Base-by-base conservation (phyloP, 2,113 vertebrate species). In the Cheirogaleus medius region DNA sequence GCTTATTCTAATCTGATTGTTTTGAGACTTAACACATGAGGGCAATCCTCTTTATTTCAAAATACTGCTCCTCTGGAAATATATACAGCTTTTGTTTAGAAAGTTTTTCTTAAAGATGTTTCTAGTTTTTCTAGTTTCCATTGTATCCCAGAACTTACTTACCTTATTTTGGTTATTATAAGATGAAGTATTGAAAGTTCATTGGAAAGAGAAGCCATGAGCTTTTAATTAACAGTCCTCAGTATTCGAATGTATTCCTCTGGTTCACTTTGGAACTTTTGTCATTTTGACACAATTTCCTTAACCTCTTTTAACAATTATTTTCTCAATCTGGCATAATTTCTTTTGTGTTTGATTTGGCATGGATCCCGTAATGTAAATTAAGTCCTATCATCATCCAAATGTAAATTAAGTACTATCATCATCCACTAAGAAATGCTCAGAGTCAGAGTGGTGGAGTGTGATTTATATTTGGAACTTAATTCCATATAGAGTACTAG, bases 291-390 rank as follows among this genome's bases (percentile, higher is more conserved):
- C 32, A 64, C 5, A 25, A n/a, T 97, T 97, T 68, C 73, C 69
- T 78, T 97, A 68, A 91, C 49, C 76, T 90, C 25, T 93, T 58
- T 81, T 85, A 81, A 23, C 47, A 34, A 8, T 96, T 25, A 39
- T 97, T 94, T 96, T 82, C 29, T 92, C 49, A 81, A 0, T 39
- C 54, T 94, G 68, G 69, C 27, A n/a, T 27, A 5, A 58, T 84
- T 73, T 77, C 42, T 49, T 34, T 63, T 97, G 77, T 97, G 52
- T 97, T 49, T 90, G 49, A 44, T 63, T 91, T 84, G 88, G 15
- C 60, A 25, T 58, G 32, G 94, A 20, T 93, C 87, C 68, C 77
- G 14, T 94, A 18, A 83, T 39, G 56, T 52, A n/a, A 97, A 95
- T 74, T 25, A 66, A 81, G 49, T 52, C 83, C 4, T 73, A 74